Conservation (phyloP, 2,797 vertebrate species). For the Mionectes olivaceus region DNA sequence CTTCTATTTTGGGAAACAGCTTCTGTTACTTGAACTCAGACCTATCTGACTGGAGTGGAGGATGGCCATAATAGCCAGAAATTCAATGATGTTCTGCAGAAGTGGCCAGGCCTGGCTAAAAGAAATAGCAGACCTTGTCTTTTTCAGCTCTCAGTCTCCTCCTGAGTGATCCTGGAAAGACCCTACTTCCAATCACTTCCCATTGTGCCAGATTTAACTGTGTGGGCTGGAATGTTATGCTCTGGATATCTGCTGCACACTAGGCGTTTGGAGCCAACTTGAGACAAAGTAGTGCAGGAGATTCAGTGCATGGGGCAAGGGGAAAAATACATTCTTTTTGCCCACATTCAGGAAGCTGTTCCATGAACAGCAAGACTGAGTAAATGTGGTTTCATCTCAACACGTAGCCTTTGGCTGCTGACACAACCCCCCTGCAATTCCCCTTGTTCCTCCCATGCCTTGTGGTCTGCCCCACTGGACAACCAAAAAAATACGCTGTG, state of each 20-base stretch:
- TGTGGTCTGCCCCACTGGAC: not conserved
- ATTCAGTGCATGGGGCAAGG: not conserved
- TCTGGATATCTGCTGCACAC: slow-evolving; percentile 26
- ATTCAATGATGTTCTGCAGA: not conserved
- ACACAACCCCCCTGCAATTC: not conserved
- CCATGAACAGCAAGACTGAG: not conserved
- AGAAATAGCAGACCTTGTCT: not conserved
- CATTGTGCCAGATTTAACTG: not conserved
- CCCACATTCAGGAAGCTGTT: slow-evolving; percentile 3
- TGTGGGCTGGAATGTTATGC: slow-evolving; percentile 36
- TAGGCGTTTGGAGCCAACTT: not conserved
- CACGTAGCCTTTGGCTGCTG: not conserved
- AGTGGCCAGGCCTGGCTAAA: not conserved
- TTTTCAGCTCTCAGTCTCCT: not conserved
- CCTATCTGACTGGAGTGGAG: not conserved
- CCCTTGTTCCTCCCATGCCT: accelerated
- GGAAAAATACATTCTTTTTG: slow-evolving; percentile 41
- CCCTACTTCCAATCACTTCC: not conserved
- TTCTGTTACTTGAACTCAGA: not conserved
- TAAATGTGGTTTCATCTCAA: slow-evolving; percentile 21
- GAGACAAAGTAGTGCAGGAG: not conserved
- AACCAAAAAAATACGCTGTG: not conserved
- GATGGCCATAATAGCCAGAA: not conserved
- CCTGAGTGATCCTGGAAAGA: not conserved
- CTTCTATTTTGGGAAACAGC: not conserved